phyloP scores from a whole-genome alignment of 2,113 vertebrate species.

The Cryptotis parvus region DNA sequence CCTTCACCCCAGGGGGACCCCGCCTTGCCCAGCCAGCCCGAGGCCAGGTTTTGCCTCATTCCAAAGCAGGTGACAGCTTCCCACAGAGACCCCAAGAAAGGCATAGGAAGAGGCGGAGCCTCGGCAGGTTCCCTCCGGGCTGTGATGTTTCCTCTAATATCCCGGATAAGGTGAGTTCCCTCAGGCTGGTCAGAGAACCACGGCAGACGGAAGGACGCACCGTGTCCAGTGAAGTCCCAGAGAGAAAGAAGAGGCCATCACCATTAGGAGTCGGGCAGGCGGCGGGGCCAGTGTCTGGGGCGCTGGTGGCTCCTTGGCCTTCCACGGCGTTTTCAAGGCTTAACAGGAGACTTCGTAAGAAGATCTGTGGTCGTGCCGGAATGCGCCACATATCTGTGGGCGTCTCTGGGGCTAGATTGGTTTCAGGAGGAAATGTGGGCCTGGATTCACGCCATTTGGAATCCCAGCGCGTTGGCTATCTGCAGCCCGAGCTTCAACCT shows the following conservation, averaged over 20 bases:
- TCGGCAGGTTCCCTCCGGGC: slow-evolving; percentile 1
- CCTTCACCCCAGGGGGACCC: neutral
- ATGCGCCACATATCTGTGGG: slow-evolving; percentile 72
- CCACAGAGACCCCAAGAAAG: neutral
- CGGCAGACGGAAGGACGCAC: too few species aligned
- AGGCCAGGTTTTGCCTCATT: neutral
- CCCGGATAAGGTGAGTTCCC: slow-evolving; percentile 41
- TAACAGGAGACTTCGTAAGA: slow-evolving; percentile 59
- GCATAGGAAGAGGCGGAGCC: neutral
- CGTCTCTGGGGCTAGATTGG: slow-evolving; percentile 67
- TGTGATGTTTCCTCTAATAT: slow-evolving; percentile 61
- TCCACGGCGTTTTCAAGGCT: slow-evolving; percentile 43
- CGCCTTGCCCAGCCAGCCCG: neutral
- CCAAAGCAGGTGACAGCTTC: neutral
- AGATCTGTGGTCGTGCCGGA: slow-evolving; percentile 58
- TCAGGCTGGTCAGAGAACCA: slow-evolving; percentile 12
- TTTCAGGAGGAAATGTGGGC: slow-evolving; percentile 68
- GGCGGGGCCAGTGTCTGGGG: neutral
- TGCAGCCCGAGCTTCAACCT: slow-evolving; percentile 46
- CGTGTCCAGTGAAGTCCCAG: slow-evolving; percentile 36
- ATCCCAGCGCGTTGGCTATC: slow-evolving; percentile 57
- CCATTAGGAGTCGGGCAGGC: neutral
- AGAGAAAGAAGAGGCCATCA: slow-evolving; percentile 47
- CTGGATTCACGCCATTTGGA: slow-evolving; percentile 59
- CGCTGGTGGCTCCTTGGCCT: slow-evolving; percentile 7